Evolutionary conservation across 2,113 vertebrate species (phyloP).

Genomic region (Dryoscopus gambensis): DNA sequence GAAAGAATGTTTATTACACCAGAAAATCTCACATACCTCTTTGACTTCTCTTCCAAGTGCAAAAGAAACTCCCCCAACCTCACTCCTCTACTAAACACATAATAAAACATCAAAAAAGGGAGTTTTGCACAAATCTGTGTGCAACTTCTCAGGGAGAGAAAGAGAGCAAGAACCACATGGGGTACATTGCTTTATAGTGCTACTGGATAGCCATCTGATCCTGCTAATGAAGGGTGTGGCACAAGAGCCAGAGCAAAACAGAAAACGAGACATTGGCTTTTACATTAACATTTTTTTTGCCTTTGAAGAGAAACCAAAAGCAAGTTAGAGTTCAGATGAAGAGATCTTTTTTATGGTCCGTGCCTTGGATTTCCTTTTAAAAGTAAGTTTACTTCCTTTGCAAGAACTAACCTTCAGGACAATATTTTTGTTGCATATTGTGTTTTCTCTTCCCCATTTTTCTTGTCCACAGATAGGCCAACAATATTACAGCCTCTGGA

Average conservation of each 20-base stretch:
- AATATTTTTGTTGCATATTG: neutral
- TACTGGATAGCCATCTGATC: neutral
- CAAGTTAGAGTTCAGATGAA: neutral
- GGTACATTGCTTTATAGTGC: neutral
- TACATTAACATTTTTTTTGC: neutral
- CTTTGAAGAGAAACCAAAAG: neutral
- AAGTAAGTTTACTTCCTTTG: neutral
- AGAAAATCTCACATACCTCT: neutral
- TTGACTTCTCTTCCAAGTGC: neutral
- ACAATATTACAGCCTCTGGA: neutral
- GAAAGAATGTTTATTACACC: neutral
- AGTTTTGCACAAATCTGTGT: neutral
- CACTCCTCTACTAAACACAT: neutral
- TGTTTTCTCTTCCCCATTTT: neutral
- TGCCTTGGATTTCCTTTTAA: neutral
- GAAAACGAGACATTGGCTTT: neutral
- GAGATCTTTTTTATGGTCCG: neutral
- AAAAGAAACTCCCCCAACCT: neutral
- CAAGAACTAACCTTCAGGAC: neutral
- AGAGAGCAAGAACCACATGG: neutral
- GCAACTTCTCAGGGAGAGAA: neutral
- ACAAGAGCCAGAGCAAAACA: neutral
- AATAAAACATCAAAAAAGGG: conserved; percentile 3
- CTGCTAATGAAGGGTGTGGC: neutral
- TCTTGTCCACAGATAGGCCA: neutral